Percentiles rank a stretch among this genome's conserved stretches.
These are phyloP conservation scores for Spheniscus humboldti DNA, from an alignment of 2,797 vertebrate genomes.

Conservation along the genomic window DNA sequence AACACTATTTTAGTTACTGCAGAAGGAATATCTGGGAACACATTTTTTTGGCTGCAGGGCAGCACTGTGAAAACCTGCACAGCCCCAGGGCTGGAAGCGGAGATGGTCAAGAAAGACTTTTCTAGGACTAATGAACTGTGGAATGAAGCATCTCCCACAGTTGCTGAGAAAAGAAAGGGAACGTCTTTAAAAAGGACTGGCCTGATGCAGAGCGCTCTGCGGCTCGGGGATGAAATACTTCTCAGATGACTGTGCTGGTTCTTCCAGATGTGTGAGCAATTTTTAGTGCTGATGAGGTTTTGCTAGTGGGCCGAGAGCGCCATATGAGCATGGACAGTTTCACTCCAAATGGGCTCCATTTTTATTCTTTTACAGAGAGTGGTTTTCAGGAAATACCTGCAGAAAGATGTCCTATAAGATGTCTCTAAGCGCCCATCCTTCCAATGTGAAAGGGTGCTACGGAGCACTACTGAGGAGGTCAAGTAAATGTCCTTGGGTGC, in stretches of 20 bases:
- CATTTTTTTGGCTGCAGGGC: background rate
- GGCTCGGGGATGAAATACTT: background rate
- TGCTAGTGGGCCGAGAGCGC: background rate
- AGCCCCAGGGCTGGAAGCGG: background rate
- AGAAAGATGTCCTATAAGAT: background rate
- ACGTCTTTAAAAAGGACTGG: background rate
- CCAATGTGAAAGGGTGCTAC: background rate
- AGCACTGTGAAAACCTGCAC: background rate
- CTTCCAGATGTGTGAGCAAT: conserved; percentile 42
- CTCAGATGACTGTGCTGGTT: background rate
- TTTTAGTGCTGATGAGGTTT: conserved; percentile 17
- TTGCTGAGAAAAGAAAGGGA: background rate
- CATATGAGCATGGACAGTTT: background rate
- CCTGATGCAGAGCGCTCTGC: background rate
- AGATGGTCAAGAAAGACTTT: background rate
- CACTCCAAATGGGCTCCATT: background rate
- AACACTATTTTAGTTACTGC: background rate
- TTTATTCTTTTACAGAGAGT: background rate
- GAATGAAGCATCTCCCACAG: background rate
- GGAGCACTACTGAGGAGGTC: background rate
- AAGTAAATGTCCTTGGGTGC: background rate
- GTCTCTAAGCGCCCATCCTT: background rate
- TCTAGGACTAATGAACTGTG: background rate
- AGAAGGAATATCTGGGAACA: background rate
- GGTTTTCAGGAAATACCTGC: background rate